phyloP scores from a whole-genome alignment of 37 sponge, comb jelly and placozoan genomes.

The Mnemiopsis leidyi region DNA sequence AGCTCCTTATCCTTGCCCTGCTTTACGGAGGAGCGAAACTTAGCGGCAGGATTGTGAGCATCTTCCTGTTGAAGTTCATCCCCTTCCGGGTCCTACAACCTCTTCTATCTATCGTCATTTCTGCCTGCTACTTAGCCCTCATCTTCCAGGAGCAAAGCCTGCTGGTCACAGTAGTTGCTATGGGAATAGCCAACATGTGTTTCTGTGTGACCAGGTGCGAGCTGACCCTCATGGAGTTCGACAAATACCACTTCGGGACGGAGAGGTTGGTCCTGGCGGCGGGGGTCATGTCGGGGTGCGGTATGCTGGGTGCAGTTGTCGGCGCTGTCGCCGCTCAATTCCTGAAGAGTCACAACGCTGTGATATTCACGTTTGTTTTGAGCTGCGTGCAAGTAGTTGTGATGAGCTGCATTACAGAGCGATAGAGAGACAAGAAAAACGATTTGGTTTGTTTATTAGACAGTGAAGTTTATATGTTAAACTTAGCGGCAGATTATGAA shows the following conservation, averaged over 20 bases:
- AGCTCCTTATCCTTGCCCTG: conserved; percentile 1
- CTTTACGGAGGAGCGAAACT: conserved; percentile 2
- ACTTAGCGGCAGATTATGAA: too few relatives aligned
- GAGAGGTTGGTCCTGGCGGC: background rate
- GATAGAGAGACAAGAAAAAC: background rate
- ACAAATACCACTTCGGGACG: background rate
- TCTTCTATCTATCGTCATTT: background rate
- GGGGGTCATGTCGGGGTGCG: too few relatives aligned
- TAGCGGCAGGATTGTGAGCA: background rate
- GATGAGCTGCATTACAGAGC: background rate
- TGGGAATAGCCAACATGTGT: conserved; percentile 13
- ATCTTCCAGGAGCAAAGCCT: background rate
- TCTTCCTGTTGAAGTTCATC: conserved; percentile 2
- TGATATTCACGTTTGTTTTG: background rate
- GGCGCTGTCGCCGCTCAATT: background rate
- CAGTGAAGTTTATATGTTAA: too few relatives aligned
- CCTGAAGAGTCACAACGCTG: background rate
- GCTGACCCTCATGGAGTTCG: conserved; percentile 12
- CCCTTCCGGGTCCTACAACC: background rate
- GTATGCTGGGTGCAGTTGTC: conserved; percentile 2
- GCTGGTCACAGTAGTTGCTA: background rate
- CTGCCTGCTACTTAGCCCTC: background rate
- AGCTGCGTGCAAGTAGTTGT: conserved; percentile 5
- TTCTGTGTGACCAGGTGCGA: background rate
- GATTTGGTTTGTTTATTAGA: too few relatives aligned